Evolutionary conservation across 2,888 invertebrate genomes (phyloP), one percentile per base, ranked within the genome.

Genomic region (Nomada fucata): DNA sequence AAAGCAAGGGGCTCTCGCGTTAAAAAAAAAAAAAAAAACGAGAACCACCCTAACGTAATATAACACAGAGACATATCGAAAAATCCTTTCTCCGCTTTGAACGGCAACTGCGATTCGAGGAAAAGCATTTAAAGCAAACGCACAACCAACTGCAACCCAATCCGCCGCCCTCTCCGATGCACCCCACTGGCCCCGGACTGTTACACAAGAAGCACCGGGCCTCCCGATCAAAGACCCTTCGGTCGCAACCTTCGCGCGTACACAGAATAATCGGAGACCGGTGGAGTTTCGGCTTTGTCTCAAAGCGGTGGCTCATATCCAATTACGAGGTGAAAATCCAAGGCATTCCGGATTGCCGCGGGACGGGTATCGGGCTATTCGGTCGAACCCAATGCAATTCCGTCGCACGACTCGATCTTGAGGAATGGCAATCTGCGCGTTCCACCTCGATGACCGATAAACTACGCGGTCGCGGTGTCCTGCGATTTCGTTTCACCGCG

Each of bases 241-340:
- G 47, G 70, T 60, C 36, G 18, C 60, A 36, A 60, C 50, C 70
- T 36, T 71, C 70, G 60, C 23, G 36, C 50, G 36, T 44, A 64
- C 13, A 20, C 20, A 29, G 65, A 65, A 65, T 67, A 65, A 65
- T 26, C 65, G 50, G 67, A 67, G 36, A 42, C 67, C 36, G 47
- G 57, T 42, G 15, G 20, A 18, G 15, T 9, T n/a, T n/a, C 11
- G n/a, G 68, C 75, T 78, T 78, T 82, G 71, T 71, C 72, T 76
- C 44, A 72, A 79, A 55, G 57, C 69, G 29, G 18, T 52, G 60
- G 57, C 61, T 71, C 63, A 61, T 72, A 76, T 77, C 63, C 80
- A 86, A 87, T 86, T 87, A 85, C 76, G 60, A 61, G 55, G 64
- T 74, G 86, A 83, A 87, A 83, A 87, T 87, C 71, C 72, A 60